These are phyloP conservation scores for Hippoglossus hippoglossus DNA, from an alignment of 2,797 vertebrate genomes.

Conservation along the genomic window DNA sequence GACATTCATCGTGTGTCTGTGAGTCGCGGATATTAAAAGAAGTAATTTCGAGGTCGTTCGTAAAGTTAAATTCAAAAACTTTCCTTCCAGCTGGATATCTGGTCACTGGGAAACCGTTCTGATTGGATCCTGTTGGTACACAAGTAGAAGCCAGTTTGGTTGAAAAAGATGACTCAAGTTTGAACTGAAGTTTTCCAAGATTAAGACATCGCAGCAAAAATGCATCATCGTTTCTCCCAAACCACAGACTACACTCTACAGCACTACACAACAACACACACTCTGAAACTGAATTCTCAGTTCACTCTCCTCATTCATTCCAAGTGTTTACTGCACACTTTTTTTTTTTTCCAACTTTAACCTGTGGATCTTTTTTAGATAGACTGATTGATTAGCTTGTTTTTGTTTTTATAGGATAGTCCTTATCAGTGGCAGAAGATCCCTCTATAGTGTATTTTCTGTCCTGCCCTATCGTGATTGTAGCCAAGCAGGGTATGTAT, in stretches of 20 bases:
- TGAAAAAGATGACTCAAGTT: not conserved
- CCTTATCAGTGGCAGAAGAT: slow-evolving; percentile 99
- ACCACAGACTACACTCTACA: slow-evolving; percentile 49
- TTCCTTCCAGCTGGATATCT: slow-evolving; percentile 3
- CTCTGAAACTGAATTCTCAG: slow-evolving; percentile 35
- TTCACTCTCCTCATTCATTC: slow-evolving; percentile 51
- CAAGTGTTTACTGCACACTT: slow-evolving; percentile 55
- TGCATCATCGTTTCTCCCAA: slow-evolving; percentile 51
- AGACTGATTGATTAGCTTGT: slow-evolving; percentile 82
- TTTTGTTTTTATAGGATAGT: slow-evolving; percentile 97
- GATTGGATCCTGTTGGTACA: slow-evolving; percentile 12
- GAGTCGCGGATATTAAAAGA: slow-evolving; percentile 18
- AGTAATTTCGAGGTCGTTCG: slow-evolving; percentile 8
- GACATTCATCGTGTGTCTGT: slow-evolving; percentile 1
- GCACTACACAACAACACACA: slow-evolving; percentile 20
- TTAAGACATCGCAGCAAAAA: slow-evolving; percentile 34
- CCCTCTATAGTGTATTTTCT: slow-evolving; percentile 99
- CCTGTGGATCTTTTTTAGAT: slow-evolving; percentile 58
- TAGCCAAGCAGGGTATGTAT: slow-evolving; percentile 98
- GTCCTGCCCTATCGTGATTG: slow-evolving; percentile 99
- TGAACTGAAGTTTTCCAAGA: not conserved
- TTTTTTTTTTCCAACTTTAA: slow-evolving; percentile 63
- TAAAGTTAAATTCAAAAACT: slow-evolving; percentile 3
- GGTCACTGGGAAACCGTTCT: slow-evolving; percentile 15
- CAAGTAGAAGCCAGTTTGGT: not conserved